phyloP scores from a whole-genome alignment of 2,797 vertebrate genomes.

The Astyanax mexicanus region DNA sequence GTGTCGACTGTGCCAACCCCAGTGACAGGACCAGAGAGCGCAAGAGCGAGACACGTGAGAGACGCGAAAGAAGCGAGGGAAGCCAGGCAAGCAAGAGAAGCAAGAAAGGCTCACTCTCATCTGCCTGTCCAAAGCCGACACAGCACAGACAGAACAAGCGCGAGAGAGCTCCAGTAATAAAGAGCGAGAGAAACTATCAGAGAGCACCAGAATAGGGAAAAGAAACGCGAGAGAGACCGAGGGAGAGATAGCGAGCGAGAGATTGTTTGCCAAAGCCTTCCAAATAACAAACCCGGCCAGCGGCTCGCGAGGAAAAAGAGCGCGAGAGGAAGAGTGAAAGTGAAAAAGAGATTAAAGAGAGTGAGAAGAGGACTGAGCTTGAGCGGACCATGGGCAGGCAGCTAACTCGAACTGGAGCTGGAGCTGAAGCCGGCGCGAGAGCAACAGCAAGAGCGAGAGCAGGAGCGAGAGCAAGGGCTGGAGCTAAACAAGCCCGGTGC shows the following conservation, averaged over 20 bases:
- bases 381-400: conserved; percentile 52
- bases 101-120: too few relatives aligned
- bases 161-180: conserved; percentile 35
- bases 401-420: conserved; percentile 34
- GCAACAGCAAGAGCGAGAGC: too few relatives aligned
- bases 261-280: conserved; percentile 17
- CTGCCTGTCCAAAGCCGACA: too few relatives aligned
- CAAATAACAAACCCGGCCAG: conserved; percentile 42
- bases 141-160: conserved; percentile 49
- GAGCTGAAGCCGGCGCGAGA: background rate
- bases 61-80: too few relatives aligned
- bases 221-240: conserved; percentile 53
- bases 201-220: conserved; percentile 28
- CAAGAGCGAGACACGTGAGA: conserved; percentile 50
- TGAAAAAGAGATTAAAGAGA: conserved; percentile 35
- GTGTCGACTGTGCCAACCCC: conserved; percentile 60
- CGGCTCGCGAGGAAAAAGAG: conserved; percentile 61
- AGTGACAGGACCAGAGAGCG: conserved; percentile 61
- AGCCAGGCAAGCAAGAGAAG: conserved; percentile 51
- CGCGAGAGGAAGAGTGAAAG: conserved; percentile 36
- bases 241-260: conserved; percentile 21
- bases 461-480: too few relatives aligned
- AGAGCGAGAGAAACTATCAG: conserved; percentile 38
- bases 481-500: too few relatives aligned
- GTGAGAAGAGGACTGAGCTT: conserved; percentile 19